phyloP scores from a whole-genome alignment of 2,113 vertebrate genomes.

The Camarhynchus parvulus region DNA sequence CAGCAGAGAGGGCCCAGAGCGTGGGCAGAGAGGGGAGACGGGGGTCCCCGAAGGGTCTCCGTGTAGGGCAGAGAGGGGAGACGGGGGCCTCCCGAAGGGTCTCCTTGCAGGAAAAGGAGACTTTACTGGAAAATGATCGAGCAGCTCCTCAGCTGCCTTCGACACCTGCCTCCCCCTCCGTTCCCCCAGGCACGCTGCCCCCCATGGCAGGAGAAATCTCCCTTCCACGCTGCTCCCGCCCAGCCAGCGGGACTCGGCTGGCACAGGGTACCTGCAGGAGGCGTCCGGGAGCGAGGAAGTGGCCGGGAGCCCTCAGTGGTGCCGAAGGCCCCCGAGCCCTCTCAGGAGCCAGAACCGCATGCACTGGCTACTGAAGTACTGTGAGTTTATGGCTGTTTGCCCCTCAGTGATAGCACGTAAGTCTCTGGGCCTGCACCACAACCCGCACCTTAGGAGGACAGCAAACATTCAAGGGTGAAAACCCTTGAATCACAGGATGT shows the following conservation, averaged over 20 bases:
- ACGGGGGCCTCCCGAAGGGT: not conserved
- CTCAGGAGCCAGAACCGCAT: not conserved
- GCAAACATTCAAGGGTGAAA: not conserved
- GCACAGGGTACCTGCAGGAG: not conserved
- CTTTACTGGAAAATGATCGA: not conserved
- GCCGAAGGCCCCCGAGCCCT: fast-evolving
- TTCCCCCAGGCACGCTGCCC: not conserved
- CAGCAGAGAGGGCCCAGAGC: not conserved
- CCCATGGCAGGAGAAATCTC: not conserved
- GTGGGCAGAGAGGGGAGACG: too few relatives aligned
- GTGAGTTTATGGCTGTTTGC: not conserved
- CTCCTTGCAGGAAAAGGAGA: not conserved
- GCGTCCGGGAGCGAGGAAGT: not conserved
- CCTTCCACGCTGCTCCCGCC: not conserved
- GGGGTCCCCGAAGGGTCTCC: not conserved
- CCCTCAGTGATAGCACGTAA: fast-evolving
- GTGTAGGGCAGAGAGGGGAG: too few relatives aligned
- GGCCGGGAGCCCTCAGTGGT: not conserved
- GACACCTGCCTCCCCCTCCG: fast-evolving
- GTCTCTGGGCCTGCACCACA: not conserved
- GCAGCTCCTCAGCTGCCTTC: not conserved
- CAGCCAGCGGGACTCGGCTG: not conserved
- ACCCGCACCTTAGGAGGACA: fast-evolving
- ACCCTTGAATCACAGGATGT: not conserved
- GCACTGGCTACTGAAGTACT: fast-evolving